Evolutionary conservation across 2,888 invertebrate genomes (phyloP), one percentile per base, ranked within the genome.

Genomic region (Hyppa rectilinea): DNA sequence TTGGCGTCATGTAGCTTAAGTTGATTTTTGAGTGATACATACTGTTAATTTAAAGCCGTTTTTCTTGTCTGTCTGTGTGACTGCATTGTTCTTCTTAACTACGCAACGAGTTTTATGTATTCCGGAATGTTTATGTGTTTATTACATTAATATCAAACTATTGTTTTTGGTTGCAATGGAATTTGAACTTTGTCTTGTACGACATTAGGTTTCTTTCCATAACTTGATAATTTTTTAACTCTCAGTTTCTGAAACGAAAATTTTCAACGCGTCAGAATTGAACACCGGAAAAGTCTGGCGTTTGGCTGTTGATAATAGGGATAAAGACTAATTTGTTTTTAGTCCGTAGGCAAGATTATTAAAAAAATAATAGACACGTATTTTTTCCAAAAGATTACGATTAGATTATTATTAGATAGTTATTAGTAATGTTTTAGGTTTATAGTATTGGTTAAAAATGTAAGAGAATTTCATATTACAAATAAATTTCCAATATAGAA

Each of bases 21-120:
- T 47, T 36, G 63, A 49, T 23, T 49, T 66, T 66, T 62, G 29
- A 62, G 9, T 29, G 29, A 38, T 4, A 34, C n/a, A 14, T 12
- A 38, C 40, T 14, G 40, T 20, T 4, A 7, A 55, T 23, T n/a
- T 58, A 26, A 58, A 58, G 20, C 14, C 4, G 20, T 40, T 58
- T 58, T 26, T 26, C 7, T 7, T 14, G n/a, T 40, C 40, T 10
- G 4, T 10, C 23, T 58, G 40, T 36, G 36, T 20, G 26, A 20
- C 26, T 20, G 12, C 26, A 20, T 26, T 2, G 38, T 20, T 26
- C 4, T 56, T 58, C 4, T 26, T 26, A 20, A 10, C 17, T 17
- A 5, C 0, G 9, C 17, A 56, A 38, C 36, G 23, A 2, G 1
- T 23, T 23, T 36, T 23, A 9, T 17, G 7, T 55, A 36, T 23